Conservation (phyloP, 2,888 invertebrate species). For the Tetragnatha montana region DNA sequence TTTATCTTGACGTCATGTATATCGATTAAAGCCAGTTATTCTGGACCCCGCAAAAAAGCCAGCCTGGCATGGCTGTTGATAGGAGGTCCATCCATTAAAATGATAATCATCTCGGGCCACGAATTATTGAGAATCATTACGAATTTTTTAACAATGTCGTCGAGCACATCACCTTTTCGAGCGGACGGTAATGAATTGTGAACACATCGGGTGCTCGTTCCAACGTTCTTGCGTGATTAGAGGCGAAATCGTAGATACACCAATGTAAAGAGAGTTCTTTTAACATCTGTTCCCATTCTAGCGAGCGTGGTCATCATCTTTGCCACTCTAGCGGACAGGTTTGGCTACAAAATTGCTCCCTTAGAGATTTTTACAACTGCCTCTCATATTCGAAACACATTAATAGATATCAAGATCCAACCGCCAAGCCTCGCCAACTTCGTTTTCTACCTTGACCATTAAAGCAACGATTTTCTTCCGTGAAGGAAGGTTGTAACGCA, state of each 20-base stretch:
- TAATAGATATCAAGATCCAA: too few species aligned
- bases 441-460: too few species aligned
- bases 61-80: background rate
- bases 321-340: too few species aligned
- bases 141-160: background rate
- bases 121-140: conserved; percentile 31
- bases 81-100: conserved; percentile 10
- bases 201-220: background rate
- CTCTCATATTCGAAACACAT: too few species aligned
- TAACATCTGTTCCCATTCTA: too few species aligned
- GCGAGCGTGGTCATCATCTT: too few species aligned
- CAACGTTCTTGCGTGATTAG: background rate
- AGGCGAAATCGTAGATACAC: too few species aligned
- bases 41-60: background rate
- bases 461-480: too few species aligned
- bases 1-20: conserved; percentile 32
- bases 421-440: too few species aligned
- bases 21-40: conserved; percentile 31
- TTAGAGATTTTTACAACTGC: too few species aligned
- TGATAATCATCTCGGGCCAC: conserved; percentile 13
- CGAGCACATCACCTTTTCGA: background rate
- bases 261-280: background rate
- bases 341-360: too few species aligned
- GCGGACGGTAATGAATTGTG: conserved; percentile 4
- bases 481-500: too few species aligned